These are phyloP conservation scores for Stegostoma tigrinum DNA, from an alignment of 2,113 vertebrate genomes.

Conservation along the genomic window DNA sequence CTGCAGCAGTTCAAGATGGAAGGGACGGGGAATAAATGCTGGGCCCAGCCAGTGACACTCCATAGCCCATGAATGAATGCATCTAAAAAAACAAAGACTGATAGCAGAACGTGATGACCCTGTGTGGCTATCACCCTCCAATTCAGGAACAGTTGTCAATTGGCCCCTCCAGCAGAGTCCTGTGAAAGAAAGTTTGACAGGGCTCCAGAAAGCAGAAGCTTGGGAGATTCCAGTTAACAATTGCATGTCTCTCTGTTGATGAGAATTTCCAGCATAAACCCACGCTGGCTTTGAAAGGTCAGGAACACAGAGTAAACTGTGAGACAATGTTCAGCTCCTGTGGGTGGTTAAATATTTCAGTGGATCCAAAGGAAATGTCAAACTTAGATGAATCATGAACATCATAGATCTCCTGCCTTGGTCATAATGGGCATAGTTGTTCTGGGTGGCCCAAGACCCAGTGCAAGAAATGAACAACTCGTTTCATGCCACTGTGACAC, in stretches of 20 bases:
- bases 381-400: not conserved
- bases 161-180: too few relatives aligned
- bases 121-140: too few relatives aligned
- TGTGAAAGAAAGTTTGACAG: too few relatives aligned
- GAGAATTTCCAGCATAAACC: not conserved
- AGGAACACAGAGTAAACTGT: not conserved
- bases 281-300: not conserved
- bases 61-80: too few relatives aligned
- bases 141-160: too few relatives aligned
- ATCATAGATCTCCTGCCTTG: not conserved
- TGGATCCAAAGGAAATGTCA: conserved; percentile 1
- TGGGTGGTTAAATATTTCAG: conserved; percentile 9
- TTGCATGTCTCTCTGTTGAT: not conserved
- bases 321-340: not conserved
- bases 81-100: too few relatives aligned
- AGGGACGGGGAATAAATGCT: too few relatives aligned
- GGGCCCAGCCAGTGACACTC: too few relatives aligned
- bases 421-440: not conserved
- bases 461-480: not conserved
- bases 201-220: too few relatives aligned
- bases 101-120: too few relatives aligned
- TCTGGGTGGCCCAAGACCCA: not conserved
- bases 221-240: too few relatives aligned
- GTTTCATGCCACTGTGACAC: not conserved
- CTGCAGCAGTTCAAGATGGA: too few relatives aligned